Evolutionary conservation across 2,888 invertebrate species (phyloP), one percentile per base, ranked within the genome.

Genomic region (Folsomia candida): DNA sequence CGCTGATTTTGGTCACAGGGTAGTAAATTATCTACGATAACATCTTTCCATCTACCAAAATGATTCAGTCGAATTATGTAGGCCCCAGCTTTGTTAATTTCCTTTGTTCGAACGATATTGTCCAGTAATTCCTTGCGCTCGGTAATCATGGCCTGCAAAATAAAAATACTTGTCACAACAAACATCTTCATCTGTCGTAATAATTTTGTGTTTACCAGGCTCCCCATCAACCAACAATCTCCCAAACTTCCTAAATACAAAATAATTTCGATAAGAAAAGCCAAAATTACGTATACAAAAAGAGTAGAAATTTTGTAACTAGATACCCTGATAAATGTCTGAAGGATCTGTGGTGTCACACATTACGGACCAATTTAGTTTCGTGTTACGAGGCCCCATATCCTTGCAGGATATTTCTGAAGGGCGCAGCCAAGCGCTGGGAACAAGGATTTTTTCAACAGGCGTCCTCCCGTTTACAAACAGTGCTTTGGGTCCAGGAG

Each of bases 1-100:
- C 93, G 92, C 0, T 94, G 93, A 80, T 91, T 88, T 83, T 90
- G 90, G 84, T 96, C 93, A 85, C 97, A 97, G 0, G 98, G 98
- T 81, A 99, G 87, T 75, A 94, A 87, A 84, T 99, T 98, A 82
- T 99, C 98, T 0, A 99, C 92, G 6, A 97, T 87, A 20, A 98
- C 93, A 0, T 95, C 94, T 54, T 91, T 91, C 97, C 97, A 98
- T 78, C 91, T 89, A 1, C 98, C 98, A 82, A 98, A 97, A 84
- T 97, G 96, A 84, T 97, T 98, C 70, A 99, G 87, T 6, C 94
- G 86, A 74, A 94, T 90, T 86, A 93, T 92, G 83, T 93, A 93
- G 2, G 92, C 93, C 27, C 93, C 93, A 79, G 60, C 61, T 14
- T 69, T n/a, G 26, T 91, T 92, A 76, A 90, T 83, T 81, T 91